These are phyloP conservation scores for Oegoconia quadripuncta DNA, from an alignment of 2,888 invertebrate genomes.

Conservation along the genomic window DNA sequence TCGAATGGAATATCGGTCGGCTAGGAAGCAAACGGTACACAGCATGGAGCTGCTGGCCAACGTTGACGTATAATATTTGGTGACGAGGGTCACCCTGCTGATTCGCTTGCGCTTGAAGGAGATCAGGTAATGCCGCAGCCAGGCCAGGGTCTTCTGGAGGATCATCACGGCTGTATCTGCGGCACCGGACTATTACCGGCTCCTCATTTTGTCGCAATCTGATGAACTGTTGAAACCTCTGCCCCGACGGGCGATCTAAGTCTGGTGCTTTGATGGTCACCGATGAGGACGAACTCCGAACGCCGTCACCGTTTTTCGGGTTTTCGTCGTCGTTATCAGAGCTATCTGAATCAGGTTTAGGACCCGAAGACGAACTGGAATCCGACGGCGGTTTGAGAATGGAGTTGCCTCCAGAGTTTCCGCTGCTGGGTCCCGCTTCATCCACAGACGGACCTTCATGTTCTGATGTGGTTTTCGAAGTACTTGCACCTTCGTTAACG, in stretches of 20 bases:
- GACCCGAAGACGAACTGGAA: not conserved
- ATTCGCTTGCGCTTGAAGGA: not conserved
- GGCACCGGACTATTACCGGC: constrained; percentile 20
- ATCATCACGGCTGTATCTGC: not conserved
- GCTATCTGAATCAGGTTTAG: constrained; percentile 3
- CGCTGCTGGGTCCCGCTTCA: not conserved
- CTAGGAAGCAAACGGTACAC: constrained; percentile 28
- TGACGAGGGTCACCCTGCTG: constrained; percentile 29
- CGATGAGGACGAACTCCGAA: not conserved
- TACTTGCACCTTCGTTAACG: constrained; percentile 1
- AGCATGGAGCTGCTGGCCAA: constrained; percentile 32
- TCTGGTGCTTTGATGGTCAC: too few relatives aligned
- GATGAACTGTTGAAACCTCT: constrained; percentile 15
- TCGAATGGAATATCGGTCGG: constrained; percentile 5
- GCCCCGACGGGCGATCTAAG: not conserved
- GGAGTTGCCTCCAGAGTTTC: not conserved
- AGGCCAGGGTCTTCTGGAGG: not conserved
- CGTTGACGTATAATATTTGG: constrained; percentile 47
- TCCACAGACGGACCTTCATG: too few relatives aligned
- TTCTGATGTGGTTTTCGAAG: not conserved
- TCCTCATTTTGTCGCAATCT: constrained; percentile 27
- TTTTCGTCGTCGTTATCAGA: constrained; percentile 2
- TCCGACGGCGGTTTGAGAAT: not conserved
- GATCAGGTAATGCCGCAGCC: too few relatives aligned
- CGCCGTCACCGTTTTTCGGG: not conserved